Base-by-base conservation (phyloP, 2,113 vertebrate genomes). In the Paramormyrops kingsleyae region DNA sequence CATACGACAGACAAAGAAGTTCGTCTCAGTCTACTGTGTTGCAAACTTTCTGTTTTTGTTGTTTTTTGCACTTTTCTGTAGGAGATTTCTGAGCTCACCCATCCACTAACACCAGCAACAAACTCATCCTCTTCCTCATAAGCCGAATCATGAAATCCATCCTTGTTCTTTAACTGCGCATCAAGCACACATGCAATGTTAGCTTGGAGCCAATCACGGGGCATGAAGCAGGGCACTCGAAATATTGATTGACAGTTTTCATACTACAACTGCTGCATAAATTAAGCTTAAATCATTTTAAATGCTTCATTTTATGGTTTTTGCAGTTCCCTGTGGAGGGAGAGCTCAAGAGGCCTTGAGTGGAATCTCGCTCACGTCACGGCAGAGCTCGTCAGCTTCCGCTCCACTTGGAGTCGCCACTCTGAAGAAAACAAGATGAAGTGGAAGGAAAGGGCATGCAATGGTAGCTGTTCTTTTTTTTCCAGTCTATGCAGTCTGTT, bases 361-460 rank as follows among this genome's bases (percentile, higher is more conserved):
- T 94, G 95, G 95, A 97, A 97, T 87, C 94, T 97, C 0, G 96
- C 97, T 88, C 97, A 98, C 90, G 94, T 98, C 92, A 98, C 97
- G 1, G 95, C 97, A 0, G 97, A 98, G 88, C 95, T 99, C 92
- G 95, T 96, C 89, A 96, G 96, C 83, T 99, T 99, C 94, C 96
- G 97, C 47, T 95, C 97, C 62, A 97, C 97, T 1, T 99, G 98
- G 98, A 95, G 94, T 86, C 96, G 96, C 87, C 95, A 97, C 94
- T 98, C 97, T 85, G 98, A 99, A 92, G 97, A 99, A 94, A 99
- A 99, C 96, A 99, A 98, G 93, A 95, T 97, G 91, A 97, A 97
- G 91, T 98, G 98, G 98, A 99, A 98, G 94, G 97, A 98, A 53
- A 94, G 95, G 90, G 96, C 96, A 1, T 95, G 96, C 6, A 98